Base-by-base conservation (phyloP, 2,797 vertebrate species). In the Nyctalus aviator region DNA sequence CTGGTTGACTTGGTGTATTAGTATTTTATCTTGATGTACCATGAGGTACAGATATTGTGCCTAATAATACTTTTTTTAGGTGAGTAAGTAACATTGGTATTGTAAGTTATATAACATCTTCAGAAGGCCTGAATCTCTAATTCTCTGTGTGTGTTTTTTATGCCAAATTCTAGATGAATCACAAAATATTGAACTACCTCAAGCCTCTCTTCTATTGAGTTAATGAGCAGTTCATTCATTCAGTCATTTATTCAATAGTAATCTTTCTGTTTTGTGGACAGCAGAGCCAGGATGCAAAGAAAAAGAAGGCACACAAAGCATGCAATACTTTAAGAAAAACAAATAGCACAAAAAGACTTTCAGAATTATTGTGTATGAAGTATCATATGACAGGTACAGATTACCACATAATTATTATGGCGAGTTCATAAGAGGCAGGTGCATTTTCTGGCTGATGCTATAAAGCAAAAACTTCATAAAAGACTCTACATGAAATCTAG, bases 321-420 rank as follows among this genome's bases (percentile, higher is more conserved):
- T 32, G 18, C 35, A 27, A 10, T 44, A 81, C 81, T 57, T 59
- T 57, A 35, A 23, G 27, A 57, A 64, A 79, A 90, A 53, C 23
- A 50, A 88, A 75, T n/a, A 93, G 14, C n/a, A 71, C 87, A 79
- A 72, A 79, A 84, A 85, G 62, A 48, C 35, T 72, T 76, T n/a
- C 25, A 59, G 64, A 84, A 73, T 87, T 30, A 59, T n/a, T 64
- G 23, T 25, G 2, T 66, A 64, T 3, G 64, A 73, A 89, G 27
- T 53, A 57, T 32, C 25, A 41, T 13, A 25, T 62, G 30, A 68
- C 13, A 82, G 15, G 17, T 37, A 46, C 0, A 44, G 46, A 27
- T 64, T 92, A 88, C 84, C 48, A 73, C 15, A 17, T 72, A 76
- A 32, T 10, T 21, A 79, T 20, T 18, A 9, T 64, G 44, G 30